Evolutionary conservation across 2,888 invertebrate genomes (phyloP).

Genomic region (Drosophila nr. perissopoda): DNA sequence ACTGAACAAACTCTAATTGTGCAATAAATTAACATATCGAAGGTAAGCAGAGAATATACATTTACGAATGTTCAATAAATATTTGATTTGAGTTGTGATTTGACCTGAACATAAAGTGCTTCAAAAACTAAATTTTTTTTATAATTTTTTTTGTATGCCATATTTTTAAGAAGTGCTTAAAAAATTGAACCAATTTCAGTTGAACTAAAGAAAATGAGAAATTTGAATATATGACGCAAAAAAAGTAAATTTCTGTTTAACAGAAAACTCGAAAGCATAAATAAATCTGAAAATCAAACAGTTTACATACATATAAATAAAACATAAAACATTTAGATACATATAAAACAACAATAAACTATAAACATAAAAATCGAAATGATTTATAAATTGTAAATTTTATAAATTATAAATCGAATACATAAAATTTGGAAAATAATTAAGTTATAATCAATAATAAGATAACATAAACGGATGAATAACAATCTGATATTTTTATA

Average conservation of each 20-base stretch:
- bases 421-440: not conserved
- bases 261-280: not conserved
- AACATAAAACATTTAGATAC: too few species aligned
- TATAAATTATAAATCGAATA: not conserved
- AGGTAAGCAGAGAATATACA: slow-evolving; percentile 44
- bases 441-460: not conserved
- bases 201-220: not conserved
- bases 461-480: not conserved
- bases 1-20: slow-evolving; percentile 42
- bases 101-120: slow-evolving; percentile 31
- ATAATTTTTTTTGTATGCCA: slow-evolving; percentile 26
- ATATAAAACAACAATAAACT: not conserved
- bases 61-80: slow-evolving; percentile 1
- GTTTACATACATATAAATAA: too few species aligned
- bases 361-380: not conserved
- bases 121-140: slow-evolving; percentile 33
- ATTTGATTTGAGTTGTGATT: slow-evolving; percentile 15
- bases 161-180: slow-evolving; percentile 30
- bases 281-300: not conserved
- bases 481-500: not conserved
- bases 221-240: not conserved
- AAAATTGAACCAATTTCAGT: slow-evolving; percentile 1
- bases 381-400: not conserved
- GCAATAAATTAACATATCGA: slow-evolving; percentile 41
- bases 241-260: not conserved